Base-by-base conservation (phyloP, 2,797 vertebrate genomes). In the Macropus fuliginosus region DNA sequence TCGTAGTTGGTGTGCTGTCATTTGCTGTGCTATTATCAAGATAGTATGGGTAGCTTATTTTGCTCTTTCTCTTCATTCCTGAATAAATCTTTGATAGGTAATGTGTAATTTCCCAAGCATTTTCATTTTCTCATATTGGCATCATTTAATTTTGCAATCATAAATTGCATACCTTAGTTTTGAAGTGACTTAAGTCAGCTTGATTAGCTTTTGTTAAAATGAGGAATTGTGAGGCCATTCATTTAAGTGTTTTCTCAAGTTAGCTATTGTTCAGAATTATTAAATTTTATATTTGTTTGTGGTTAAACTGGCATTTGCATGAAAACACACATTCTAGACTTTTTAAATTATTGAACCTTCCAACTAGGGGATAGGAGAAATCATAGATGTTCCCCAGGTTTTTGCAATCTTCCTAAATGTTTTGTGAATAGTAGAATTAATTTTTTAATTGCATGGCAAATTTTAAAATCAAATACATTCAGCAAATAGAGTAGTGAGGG, bases 141-240 rank as follows among this genome's bases (percentile, higher is more conserved):
- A 94, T 87, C 21, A 50, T 96, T 97, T 91, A n/a, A 91, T 87
- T 96, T 94, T 97, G 54, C 28, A 96, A 94, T 96, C 55, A 93
- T 52, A 90, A 34, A 59, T 93, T 94, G 94, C 59, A 92, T 55
- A 93, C 95, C 96, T 94, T 34, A 66, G 24, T 12, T 93, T 94
- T 74, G 92, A 97, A 96, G 54, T 87, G 92, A 95, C 62, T 93
- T 28, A 40, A 81, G 34, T 87, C 54, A 89, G 21, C 4, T 94
- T 96, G 13, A 24, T 92, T 93, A 50, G 92, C 46, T 95, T 97
- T 13, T 56, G 95, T 97, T 91, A 92, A 95, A 92, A 93, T 24
- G 16, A n/a, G 87, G 54, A 96, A 28, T 12, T n/a, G 59, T 5
- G 31, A 89, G 74, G 21, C 6, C 28, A 1, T 92, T 96, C 96